Percentiles rank a stretch among this genome's conserved stretches.
Evolutionary conservation across 2,888 invertebrate genomes (phyloP).

Genomic region (Drosophila helvetica): DNA sequence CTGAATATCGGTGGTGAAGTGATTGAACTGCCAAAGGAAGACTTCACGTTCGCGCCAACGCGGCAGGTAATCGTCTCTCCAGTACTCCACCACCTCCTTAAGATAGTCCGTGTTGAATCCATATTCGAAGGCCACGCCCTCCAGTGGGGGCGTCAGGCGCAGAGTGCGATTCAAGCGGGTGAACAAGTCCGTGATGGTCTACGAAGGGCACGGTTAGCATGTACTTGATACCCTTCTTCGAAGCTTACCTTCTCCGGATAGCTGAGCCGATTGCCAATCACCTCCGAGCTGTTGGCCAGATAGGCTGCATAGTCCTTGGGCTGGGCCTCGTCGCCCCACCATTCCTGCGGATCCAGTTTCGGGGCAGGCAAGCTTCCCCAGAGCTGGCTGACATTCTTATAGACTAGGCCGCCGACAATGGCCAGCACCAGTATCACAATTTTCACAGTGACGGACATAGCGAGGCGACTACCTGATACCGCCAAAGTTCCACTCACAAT

Average conservation of each 20-base stretch:
- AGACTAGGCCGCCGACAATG: conserved; percentile 67
- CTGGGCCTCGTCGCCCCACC: conserved; percentile 80
- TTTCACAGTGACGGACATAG: conserved; percentile 65
- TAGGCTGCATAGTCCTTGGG: conserved; percentile 74
- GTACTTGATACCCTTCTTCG: neutral
- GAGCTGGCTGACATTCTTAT: conserved; percentile 60
- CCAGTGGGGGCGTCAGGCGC: conserved; percentile 86
- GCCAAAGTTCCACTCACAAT: neutral
- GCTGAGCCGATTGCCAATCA: conserved; percentile 64
- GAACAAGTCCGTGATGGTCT: conserved; percentile 86
- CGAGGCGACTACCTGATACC: neutral
- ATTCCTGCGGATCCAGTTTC: conserved; percentile 67
- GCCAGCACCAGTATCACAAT: conserved; percentile 71
- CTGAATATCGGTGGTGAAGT: conserved; percentile 91
- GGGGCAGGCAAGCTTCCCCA: conserved; percentile 67
- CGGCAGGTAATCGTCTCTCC: conserved; percentile 90
- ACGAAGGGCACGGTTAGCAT: neutral
- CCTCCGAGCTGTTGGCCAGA: conserved; percentile 67
- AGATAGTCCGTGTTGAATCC: conserved; percentile 91
- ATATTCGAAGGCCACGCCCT: conserved; percentile 88
- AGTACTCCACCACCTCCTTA: conserved; percentile 89
- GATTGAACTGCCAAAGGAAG: conserved; percentile 89
- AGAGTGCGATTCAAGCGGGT: conserved; percentile 85
- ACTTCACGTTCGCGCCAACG: conserved; percentile 88
- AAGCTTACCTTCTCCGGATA: conserved; percentile 66